Evolutionary conservation across 2,797 vertebrate species (phyloP).

Genomic region (Channallabes apus): DNA sequence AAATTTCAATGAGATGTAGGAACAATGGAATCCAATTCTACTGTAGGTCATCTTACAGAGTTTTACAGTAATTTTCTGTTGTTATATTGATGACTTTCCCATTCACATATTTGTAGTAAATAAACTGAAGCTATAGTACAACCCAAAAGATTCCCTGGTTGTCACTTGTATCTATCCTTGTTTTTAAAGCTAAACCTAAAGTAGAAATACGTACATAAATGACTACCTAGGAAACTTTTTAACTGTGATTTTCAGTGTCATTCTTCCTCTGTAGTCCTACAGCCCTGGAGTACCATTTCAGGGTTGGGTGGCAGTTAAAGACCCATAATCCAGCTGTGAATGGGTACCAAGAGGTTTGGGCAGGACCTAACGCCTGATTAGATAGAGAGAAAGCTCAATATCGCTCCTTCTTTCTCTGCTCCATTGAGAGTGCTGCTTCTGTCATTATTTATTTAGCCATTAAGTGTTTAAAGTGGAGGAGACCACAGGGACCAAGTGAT

Average conservation of each 20-base stretch:
- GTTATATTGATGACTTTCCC: not conserved
- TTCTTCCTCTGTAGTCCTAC: slow-evolving; percentile 6
- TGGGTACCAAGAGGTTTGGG: slow-evolving; percentile 76
- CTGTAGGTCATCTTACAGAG: no score
- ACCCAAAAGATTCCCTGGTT: not conserved
- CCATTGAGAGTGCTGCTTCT: slow-evolving; percentile 60
- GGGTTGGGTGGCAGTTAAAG: slow-evolving; percentile 85
- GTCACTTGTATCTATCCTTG: not conserved
- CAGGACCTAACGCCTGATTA: slow-evolving; percentile 84
- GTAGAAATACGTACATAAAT: not conserved
- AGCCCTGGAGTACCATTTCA: slow-evolving; percentile 83
- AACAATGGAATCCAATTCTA: not conserved
- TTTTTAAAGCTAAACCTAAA: not conserved
- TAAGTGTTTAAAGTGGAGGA: slow-evolving; percentile 84
- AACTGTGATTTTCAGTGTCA: not conserved
- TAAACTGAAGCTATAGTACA: not conserved
- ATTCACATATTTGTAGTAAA: not conserved
- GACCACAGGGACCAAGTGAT: slow-evolving; percentile 72
- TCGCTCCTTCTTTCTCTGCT: slow-evolving; percentile 68
- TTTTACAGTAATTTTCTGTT: not conserved
- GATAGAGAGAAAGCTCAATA: slow-evolving; percentile 77
- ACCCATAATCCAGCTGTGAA: slow-evolving; percentile 84
- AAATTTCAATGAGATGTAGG: not conserved
- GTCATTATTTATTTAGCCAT: slow-evolving; percentile 92
- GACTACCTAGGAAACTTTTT: not conserved